Percentiles rank a stretch among this genome's conserved stretches.
These are phyloP conservation scores for Cosmia pyralina DNA, from an alignment of 2,888 invertebrate genomes.

Conservation along the genomic window DNA sequence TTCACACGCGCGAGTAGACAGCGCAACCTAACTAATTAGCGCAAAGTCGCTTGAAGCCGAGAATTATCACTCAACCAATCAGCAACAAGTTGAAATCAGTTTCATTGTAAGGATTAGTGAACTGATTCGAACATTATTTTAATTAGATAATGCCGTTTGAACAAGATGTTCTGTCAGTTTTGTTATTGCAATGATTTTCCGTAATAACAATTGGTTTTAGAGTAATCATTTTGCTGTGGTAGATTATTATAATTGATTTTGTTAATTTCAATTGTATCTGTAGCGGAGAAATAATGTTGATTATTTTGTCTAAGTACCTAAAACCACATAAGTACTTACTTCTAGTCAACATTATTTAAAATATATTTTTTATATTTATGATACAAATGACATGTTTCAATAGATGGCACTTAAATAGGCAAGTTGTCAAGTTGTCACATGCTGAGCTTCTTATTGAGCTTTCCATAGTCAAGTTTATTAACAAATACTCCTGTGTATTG, in stretches of 20 bases:
- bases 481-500: constrained; percentile 49
- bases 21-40: constrained; percentile 46
- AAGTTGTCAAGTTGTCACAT: no score
- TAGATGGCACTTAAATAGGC: no score
- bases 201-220: neutral
- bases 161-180: constrained; percentile 1
- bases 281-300: neutral
- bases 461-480: neutral
- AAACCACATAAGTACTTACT: no score
- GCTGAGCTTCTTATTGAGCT: fast-evolving
- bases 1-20: constrained; percentile 49
- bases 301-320: neutral
- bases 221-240: constrained; percentile 11
- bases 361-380: no score
- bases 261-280: no score
- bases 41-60: constrained; percentile 53
- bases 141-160: constrained; percentile 40
- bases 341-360: neutral
- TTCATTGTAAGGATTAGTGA: constrained; percentile 48
- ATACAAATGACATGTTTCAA: no score
- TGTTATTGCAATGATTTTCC: neutral
- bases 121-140: constrained; percentile 40
- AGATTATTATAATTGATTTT: constrained; percentile 1
- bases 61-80: constrained; percentile 59
- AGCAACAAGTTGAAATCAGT: constrained; percentile 52